phyloP scores from a whole-genome alignment of 1,140 invertebrate genomes.

The Anadara kagoshimensis region DNA sequence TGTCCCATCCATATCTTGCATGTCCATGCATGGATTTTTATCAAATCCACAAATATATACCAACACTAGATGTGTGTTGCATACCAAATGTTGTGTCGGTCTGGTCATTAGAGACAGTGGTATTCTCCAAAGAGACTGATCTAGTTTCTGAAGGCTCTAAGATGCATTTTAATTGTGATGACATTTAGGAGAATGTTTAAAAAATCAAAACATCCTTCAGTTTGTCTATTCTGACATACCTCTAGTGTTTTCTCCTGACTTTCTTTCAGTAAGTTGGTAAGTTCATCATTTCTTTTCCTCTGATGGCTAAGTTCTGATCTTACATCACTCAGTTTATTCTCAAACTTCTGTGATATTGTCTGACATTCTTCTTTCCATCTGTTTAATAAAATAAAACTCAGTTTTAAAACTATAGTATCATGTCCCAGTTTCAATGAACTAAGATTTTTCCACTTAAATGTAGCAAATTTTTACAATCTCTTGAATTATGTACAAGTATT shows the following conservation, averaged over 20 bases:
- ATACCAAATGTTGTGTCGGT: too few relatives aligned
- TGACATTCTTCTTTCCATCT: conserved; percentile 74
- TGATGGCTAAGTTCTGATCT: conserved; percentile 57
- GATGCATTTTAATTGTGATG: too few relatives aligned
- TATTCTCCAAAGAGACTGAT: too few relatives aligned
- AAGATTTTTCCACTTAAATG: not conserved
- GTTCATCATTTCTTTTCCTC: conserved; percentile 65
- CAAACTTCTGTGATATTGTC: conserved; percentile 67
- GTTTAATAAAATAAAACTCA: too few relatives aligned
- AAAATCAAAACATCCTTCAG: not conserved
- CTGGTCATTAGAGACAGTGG: too few relatives aligned
- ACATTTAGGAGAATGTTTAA: too few relatives aligned
- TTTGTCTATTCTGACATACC: conserved; percentile 39
- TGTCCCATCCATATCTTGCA: too few relatives aligned
- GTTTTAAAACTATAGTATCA: not conserved
- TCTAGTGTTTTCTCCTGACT: conserved; percentile 67
- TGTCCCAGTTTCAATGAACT: not conserved
- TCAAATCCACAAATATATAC: too few relatives aligned
- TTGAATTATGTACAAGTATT: not conserved
- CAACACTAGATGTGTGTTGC: too few relatives aligned
- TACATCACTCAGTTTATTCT: conserved; percentile 62
- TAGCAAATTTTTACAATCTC: not conserved
- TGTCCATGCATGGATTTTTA: too few relatives aligned
- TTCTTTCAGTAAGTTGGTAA: conserved; percentile 65
- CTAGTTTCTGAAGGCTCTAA: too few relatives aligned